phyloP scores from a whole-genome alignment of 2,888 invertebrate species.

The Neria commutata region DNA sequence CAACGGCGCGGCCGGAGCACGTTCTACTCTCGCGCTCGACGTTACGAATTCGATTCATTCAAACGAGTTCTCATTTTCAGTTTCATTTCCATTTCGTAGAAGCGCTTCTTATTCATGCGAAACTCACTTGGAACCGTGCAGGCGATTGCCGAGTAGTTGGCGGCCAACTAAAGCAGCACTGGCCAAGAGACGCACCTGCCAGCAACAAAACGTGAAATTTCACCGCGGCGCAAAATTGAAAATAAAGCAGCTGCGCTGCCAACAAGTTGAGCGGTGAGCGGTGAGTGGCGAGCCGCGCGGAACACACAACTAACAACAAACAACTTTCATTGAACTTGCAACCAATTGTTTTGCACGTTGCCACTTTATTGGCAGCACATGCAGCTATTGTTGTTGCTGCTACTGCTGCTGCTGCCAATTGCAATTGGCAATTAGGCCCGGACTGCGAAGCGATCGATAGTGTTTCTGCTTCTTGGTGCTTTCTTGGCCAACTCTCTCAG shows the following conservation, averaged over 20 bases:
- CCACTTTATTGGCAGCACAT: not conserved
- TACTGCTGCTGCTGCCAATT: not conserved
- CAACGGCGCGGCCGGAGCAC: too few species aligned
- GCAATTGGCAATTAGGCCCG: not conserved
- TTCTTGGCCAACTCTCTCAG: not conserved
- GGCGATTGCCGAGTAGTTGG: not conserved
- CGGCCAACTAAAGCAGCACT: too few species aligned
- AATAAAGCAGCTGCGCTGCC: not conserved
- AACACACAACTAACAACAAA: not conserved
- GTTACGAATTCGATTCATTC: too few species aligned
- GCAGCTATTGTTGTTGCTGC: not conserved
- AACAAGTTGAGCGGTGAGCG: not conserved
- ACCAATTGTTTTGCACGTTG: not conserved
- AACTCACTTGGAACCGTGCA: slow-evolving; percentile 4
- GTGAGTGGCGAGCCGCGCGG: not conserved
- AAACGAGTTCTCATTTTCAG: too few species aligned
- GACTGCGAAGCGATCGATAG: not conserved
- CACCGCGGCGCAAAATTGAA: not conserved
- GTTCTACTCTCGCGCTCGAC: too few species aligned
- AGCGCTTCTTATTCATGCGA: not conserved
- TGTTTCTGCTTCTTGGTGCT: not conserved
- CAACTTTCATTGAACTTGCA: not conserved
- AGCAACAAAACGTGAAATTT: not conserved
- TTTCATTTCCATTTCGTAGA: too few species aligned
- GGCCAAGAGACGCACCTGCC: not conserved